Conservation (phyloP, 2,113 vertebrate genomes). For the Cercocebus atys region DNA sequence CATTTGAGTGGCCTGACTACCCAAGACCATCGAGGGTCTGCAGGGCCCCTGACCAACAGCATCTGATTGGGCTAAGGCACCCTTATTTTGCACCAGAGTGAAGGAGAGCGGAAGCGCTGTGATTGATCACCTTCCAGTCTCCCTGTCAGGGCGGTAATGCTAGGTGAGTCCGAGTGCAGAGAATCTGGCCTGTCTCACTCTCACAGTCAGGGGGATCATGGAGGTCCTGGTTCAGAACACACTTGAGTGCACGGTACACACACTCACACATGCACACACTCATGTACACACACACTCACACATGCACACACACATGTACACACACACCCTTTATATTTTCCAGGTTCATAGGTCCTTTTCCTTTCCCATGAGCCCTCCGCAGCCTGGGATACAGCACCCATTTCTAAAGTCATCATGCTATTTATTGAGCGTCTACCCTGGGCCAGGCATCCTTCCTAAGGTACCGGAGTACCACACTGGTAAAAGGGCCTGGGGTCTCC, state of each 20-base stretch:
- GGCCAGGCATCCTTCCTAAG: rapidly evolving
- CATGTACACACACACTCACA: rapidly evolving
- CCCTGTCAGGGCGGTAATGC: background rate
- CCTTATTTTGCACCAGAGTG: conserved; percentile 60
- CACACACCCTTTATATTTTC: background rate
- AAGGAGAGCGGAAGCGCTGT: background rate
- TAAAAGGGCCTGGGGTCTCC: rapidly evolving
- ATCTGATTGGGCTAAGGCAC: conserved; percentile 42
- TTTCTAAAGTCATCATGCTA: rapidly evolving
- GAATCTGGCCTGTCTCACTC: rapidly evolving
- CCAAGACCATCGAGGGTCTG: conserved; percentile 45
- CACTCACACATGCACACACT: rapidly evolving
- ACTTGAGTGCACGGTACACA: rapidly evolving
- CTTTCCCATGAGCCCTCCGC: background rate
- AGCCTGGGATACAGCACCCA: rapidly evolving
- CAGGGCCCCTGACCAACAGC: background rate
- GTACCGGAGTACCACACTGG: rapidly evolving
- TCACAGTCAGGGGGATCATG: no score
- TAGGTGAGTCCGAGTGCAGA: background rate
- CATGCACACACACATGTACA: rapidly evolving
- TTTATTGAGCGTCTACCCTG: rapidly evolving
- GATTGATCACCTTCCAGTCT: conserved; percentile 51
- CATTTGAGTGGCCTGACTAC: background rate
- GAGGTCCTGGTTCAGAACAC: no score
- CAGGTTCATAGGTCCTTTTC: rapidly evolving